Evolutionary conservation across 30 jellyfish, hydroid and myxozoan genomes (phyloP), one percentile per base, ranked within the genome.

Genomic region (Chrysaora quinquecirrha): DNA sequence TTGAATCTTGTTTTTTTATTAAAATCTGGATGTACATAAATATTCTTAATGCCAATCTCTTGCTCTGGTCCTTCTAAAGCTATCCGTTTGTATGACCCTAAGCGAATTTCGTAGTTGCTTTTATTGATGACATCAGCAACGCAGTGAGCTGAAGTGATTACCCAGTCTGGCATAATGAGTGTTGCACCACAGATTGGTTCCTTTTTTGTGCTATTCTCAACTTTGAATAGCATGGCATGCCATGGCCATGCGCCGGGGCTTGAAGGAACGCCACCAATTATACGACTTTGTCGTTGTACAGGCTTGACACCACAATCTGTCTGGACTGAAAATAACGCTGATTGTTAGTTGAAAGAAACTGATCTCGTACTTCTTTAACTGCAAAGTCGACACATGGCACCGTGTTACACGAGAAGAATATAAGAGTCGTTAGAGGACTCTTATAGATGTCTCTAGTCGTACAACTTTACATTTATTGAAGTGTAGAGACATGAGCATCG

Each of bases 131-230:
- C 29, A 46, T 78, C 81, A 7, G 43, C 96, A 1, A 87, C 88
- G 34, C 96, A 87, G 52, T 87, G 96, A 16, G 96, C 96, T 11
- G 96, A 93, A 10, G 96, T 87, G 6, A 87, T 32, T 24, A 87
- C 68, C 94, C 94, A 87, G 11, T 80, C 83, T 1, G 73, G 89
- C 31, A 50, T 67, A 0, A 78, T 21, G 24, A 87, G 83, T 18
- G 82, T 48, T 6, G 95, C 96, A 29, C 96, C 94, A 64, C 96
- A 87, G 7, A 24, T 22, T 16, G 77, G 88, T 9, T 34, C 35
- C 14, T 29, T 62, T 19, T 47, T 16, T 7, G 76, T 73, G 38
- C 20, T 31, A 19, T 27, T 47, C 30, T 54, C 38, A 33, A 30
- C n/a, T 1, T 31, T 50, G 50, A 78, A 32, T 4, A 87, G 20